phyloP scores from a whole-genome alignment of 30 jellyfish, hydroid and myxozoan genomes.

The Rhopilema esculentum region DNA sequence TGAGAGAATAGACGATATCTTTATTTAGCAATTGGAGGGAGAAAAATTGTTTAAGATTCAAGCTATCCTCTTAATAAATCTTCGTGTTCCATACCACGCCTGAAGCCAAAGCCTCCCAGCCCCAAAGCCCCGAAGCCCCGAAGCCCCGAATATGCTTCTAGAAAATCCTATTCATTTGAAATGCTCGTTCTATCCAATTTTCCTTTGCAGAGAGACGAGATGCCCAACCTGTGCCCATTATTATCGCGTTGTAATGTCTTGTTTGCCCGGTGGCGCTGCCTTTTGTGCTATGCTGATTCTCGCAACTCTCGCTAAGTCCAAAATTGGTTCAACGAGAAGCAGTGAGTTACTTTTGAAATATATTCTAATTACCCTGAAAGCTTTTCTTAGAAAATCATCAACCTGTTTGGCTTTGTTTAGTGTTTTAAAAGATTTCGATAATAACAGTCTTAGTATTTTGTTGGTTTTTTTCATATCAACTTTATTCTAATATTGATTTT shows the following conservation, averaged over 20 bases:
- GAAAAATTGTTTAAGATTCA: no score
- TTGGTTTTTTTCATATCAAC: background rate
- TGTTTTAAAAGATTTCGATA: no score
- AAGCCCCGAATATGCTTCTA: no score
- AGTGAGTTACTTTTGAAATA: background rate
- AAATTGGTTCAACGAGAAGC: conserved; percentile 58
- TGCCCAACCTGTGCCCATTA: conserved; percentile 82
- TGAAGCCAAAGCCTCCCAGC: no score
- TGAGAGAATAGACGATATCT: no score
- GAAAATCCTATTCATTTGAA: no score
- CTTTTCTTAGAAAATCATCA: background rate
- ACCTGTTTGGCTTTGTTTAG: background rate
- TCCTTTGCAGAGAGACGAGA: conserved; percentile 20
- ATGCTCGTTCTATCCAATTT: no score
- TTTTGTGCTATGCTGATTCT: conserved; percentile 69
- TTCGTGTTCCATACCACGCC: no score
- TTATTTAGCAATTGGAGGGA: no score
- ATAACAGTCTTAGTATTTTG: no score
- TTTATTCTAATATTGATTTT: background rate
- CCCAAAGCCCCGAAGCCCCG: no score
- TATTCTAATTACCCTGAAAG: background rate
- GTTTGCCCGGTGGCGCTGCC: conserved; percentile 92
- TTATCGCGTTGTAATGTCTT: conserved; percentile 72
- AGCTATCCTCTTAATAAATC: no score
- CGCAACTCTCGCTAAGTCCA: conserved; percentile 55